Evolutionary conservation across 2,797 vertebrate species (phyloP).

Genomic region (Carapus acus): DNA sequence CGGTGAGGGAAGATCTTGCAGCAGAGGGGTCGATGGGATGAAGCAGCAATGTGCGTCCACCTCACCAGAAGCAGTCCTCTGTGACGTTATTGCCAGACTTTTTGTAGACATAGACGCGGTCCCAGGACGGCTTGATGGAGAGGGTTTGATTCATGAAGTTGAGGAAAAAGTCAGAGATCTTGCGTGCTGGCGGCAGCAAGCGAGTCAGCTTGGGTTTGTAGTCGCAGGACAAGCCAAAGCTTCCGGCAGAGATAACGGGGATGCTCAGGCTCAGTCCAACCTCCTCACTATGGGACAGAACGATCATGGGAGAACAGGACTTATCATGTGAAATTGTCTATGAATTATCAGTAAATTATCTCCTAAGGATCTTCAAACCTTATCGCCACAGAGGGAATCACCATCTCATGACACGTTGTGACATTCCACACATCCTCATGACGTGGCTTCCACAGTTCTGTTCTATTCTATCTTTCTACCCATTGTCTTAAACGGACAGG

Average conservation of each 20-base stretch:
- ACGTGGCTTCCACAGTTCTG: no score
- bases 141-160: conserved; percentile 68
- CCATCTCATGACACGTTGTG: no score
- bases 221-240: conserved; percentile 92
- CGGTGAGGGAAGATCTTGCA: neutral
- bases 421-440: no score
- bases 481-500: no score
- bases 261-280: conserved; percentile 74
- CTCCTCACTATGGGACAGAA: conserved; percentile 67
- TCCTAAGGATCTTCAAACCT: no score
- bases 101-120: conserved; percentile 82
- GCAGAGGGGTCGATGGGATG: no score
- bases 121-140: conserved; percentile 69
- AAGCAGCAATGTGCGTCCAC: no score
- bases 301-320: neutral
- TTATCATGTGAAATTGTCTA: neutral
- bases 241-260: conserved; percentile 92
- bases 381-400: no score
- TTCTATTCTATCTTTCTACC: no score
- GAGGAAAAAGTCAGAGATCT: conserved; percentile 77
- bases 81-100: conserved; percentile 46
- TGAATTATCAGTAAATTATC: no score
- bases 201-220: conserved; percentile 83
- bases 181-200: conserved; percentile 85
- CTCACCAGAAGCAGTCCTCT: conserved; percentile 91